Base-by-base conservation (phyloP, 2,888 invertebrate genomes). In the Deilephila porcellus region DNA sequence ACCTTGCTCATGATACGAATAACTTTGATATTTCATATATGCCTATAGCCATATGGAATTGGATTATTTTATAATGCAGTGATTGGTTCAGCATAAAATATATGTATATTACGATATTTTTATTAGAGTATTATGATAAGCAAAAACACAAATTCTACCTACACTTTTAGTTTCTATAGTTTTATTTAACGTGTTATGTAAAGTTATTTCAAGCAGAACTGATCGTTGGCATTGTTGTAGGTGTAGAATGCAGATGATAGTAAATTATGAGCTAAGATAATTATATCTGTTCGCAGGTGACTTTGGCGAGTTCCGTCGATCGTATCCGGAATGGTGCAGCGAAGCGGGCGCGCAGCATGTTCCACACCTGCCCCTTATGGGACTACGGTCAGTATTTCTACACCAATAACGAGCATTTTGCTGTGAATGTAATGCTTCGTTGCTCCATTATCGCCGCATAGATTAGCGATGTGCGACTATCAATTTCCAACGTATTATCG, bases 261-360 rank as follows among this genome's bases (percentile, higher is more conserved):
- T 52, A 45, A 60, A 71, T n/a, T 37, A 45, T 25, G 25, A 60
- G 37, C 29, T 71, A 45, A 70, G 19, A 32, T 73, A 71, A 71
- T 34, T 7, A 59, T 60, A 45, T 71, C 88, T 90, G 85, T 83
- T 95, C 95, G 4, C 96, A 98, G 98, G 98, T 93, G 98, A 98
- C 78, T 98, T 98, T 88, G 95, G 95, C 78, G 96, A 97, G 88
- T 99, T 98, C 94, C 97, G 96, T 81, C 96, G 97, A 82, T 95
- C 97, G 77, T 98, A 97, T 92, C 98, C 98, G 59, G 98, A 98
- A 92, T 98, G 98, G 97, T 98, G 98, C 93, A 96, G 95, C 89
- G 98, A 98, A 88, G 96, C 97, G 72, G 97, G 96, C 79, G 96
- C 96, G 77, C 97, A 96, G 88, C 96, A 95, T 76, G 93, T 95